Conservation (phyloP, 1,140 invertebrate species). For the Armadillidium nasatum region DNA sequence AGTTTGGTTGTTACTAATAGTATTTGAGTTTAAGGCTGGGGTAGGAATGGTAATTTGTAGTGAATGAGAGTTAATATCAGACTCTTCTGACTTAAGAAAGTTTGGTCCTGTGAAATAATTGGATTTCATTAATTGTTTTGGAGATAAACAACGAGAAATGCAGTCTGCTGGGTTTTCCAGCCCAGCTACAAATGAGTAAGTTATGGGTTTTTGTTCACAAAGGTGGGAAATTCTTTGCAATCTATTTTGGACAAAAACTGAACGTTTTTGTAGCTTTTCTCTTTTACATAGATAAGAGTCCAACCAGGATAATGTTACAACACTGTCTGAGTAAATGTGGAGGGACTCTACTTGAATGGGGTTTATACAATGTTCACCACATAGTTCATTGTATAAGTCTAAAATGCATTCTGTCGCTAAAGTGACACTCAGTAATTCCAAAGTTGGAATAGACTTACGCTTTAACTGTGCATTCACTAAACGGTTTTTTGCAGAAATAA, state of each 20-base stretch:
- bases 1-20: background rate
- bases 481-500: background rate
- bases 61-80: background rate
- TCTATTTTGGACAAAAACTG: background rate
- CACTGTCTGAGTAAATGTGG: background rate
- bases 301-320: slow-evolving; percentile 1
- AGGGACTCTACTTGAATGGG: background rate
- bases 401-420: background rate
- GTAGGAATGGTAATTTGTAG: background rate
- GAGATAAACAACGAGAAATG: background rate
- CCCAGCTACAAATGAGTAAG: background rate
- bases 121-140: background rate
- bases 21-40: background rate
- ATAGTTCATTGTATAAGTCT: background rate
- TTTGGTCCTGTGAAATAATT: background rate
- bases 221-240: background rate
- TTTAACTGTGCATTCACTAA: background rate
- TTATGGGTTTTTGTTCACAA: background rate
- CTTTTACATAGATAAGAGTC: background rate
- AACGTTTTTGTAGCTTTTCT: background rate
- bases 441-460: background rate
- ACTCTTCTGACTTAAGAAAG: background rate
- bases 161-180: background rate
- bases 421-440: background rate
- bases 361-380: background rate